Evolutionary conservation across 2,113 vertebrate species (phyloP), one percentile per base, ranked within the genome.

Genomic region (Chlamydotis undulata): DNA sequence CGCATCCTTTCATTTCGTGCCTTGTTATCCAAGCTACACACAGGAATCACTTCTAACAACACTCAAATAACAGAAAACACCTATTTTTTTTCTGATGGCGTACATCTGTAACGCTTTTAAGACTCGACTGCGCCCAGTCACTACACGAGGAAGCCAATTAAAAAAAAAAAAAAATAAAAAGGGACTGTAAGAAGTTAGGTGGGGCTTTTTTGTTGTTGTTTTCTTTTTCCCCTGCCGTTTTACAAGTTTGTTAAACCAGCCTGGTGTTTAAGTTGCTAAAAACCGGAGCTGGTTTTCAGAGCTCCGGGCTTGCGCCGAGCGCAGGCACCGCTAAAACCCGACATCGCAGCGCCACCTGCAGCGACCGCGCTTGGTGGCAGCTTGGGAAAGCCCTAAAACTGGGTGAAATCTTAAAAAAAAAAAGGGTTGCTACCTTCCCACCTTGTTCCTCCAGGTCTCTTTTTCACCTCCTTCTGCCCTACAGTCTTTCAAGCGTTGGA

Each of bases 261-360:
- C 22, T 16, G 88, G 83, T 95, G 64, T 96, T 98, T 92, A 94
- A 89, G 68, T 70, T 35, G 94, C 96, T 95, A 71, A 82, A 92
- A 98, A 83, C 95, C 88, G 57, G 96, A 49, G 96, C 96, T 55
- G 63, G 88, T 92, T 8, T 53, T 33, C 83, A 15, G 37, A 33
- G 90, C 85, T 61, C 63, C 12, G 37, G 39, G 92, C 29, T 79
- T 13, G 3, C 1, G 57, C 45, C 28, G 35, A 49, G 78, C 26
- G 22, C 83, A 13, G 73, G 56, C 63, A 52, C 3, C 78, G 95
- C 97, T 97, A 91, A 98, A 98, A 98, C 87, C 96, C 98, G 96
- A 98, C 96, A 80, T 98, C 83, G 96, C 97, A 97, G 98, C 96
- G 97, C 98, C 98, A 98, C 97, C 98, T 98, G 94, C 98, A 98